Evolutionary conservation across 2,888 invertebrate genomes (phyloP).

Genomic region (Ecliptopera silaceata): DNA sequence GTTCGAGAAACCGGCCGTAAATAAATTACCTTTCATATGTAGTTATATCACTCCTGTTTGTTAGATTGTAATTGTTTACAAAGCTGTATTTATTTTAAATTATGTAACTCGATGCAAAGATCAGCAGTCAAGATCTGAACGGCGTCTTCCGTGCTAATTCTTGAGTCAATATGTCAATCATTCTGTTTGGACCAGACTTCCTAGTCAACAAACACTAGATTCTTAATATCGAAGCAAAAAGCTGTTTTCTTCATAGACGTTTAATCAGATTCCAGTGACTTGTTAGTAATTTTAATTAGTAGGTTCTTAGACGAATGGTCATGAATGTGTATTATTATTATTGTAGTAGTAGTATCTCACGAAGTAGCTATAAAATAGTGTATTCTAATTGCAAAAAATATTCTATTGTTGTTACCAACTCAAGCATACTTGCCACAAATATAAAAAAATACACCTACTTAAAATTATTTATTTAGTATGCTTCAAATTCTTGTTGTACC

Average conservation of each 20-base stretch:
- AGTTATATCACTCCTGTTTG: too few relatives aligned
- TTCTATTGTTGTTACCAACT: too few relatives aligned
- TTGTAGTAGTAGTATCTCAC: neutral
- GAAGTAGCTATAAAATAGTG: neutral
- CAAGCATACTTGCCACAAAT: too few relatives aligned
- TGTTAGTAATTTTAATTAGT: neutral
- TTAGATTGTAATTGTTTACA: neutral
- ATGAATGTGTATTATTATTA: neutral
- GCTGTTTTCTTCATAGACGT: neutral
- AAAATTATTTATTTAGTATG: too few relatives aligned
- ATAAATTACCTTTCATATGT: too few relatives aligned
- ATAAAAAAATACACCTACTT: too few relatives aligned
- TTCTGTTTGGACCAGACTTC: constrained; percentile 41
- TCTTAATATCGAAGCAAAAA: constrained; percentile 21
- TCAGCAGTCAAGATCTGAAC: constrained; percentile 11
- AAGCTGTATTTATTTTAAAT: neutral
- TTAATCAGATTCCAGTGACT: neutral
- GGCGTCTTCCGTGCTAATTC: constrained; percentile 36
- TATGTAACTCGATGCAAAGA: constrained; percentile 18
- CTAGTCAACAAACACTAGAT: constrained; percentile 34
- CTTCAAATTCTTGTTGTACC: neutral
- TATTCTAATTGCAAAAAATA: too few relatives aligned
- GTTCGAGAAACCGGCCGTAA: too few relatives aligned
- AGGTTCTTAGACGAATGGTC: neutral
- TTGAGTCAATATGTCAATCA: constrained; percentile 40